phyloP scores from a whole-genome alignment of 1,140 invertebrate species.

The Listronotus bonariensis region DNA sequence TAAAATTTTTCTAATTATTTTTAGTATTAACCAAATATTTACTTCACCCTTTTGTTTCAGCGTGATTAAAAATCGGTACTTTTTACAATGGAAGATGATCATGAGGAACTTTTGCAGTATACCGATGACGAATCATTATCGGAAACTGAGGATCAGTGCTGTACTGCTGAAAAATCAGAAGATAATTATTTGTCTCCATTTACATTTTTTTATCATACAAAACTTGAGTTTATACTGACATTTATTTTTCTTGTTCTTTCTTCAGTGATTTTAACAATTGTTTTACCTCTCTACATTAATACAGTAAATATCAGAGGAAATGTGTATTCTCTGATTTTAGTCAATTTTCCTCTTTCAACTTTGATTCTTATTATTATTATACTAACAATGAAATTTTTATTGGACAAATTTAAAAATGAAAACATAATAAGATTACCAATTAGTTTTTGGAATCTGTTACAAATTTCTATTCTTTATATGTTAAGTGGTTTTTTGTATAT shows the following conservation, averaged over 20 bases:
- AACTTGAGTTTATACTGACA: conserved; percentile 45
- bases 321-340: conserved; percentile 47
- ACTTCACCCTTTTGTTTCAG: too few relatives aligned
- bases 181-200: conserved; percentile 27
- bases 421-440: conserved; percentile 42
- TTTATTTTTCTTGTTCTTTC: conserved; percentile 45
- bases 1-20: too few relatives aligned
- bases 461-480: conserved; percentile 42
- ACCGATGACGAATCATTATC: conserved; percentile 45
- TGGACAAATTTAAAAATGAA: conserved; percentile 40
- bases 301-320: conserved; percentile 44
- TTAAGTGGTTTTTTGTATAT: conserved; percentile 44
- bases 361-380: conserved; percentile 37
- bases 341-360: conserved; percentile 38
- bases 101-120: conserved; percentile 43
- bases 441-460: conserved; percentile 36
- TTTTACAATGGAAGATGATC: conserved; percentile 39
- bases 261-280: conserved; percentile 42
- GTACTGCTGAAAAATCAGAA: conserved; percentile 37
- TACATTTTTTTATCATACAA: conserved; percentile 40
- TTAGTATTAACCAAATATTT: too few relatives aligned
- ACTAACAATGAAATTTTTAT: conserved; percentile 40
- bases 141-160: conserved; percentile 44
- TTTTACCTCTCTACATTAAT: conserved; percentile 49
- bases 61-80: too few relatives aligned